A percentile compares a stretch with the other conserved stretches of the same genome.
phyloP scores from a whole-genome alignment of 2,888 invertebrate genomes.

The Phragmatobia fuliginosa region DNA sequence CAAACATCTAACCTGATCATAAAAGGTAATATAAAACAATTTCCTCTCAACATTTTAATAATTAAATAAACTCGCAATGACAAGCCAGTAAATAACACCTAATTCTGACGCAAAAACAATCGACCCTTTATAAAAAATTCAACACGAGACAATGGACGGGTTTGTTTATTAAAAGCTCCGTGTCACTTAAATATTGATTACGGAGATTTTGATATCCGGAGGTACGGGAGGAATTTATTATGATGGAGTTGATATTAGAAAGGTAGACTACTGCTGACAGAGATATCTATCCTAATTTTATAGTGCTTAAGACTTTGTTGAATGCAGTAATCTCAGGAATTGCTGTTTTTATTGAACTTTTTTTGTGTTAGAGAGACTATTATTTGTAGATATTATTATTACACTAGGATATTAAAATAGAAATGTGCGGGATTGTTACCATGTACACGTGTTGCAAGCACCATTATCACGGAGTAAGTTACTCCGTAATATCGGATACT shows the following conservation, averaged over 20 bases:
- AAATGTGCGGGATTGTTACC: too few species aligned
- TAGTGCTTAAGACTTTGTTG: too few species aligned
- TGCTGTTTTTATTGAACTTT: too few species aligned
- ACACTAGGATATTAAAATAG: too few species aligned
- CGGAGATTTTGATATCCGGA: constrained; percentile 51
- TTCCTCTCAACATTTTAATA: constrained; percentile 12
- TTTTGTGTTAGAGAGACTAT: too few species aligned
- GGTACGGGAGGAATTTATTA: background rate
- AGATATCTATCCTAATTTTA: background rate
- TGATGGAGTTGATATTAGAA: background rate
- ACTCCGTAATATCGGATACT: too few species aligned
- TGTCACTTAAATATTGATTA: constrained; percentile 59
- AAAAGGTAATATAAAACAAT: background rate
- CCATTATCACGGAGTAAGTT: too few species aligned
- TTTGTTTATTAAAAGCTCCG: constrained; percentile 33
- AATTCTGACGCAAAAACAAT: constrained; percentile 43
- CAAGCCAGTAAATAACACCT: constrained; percentile 37
- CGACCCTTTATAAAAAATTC: constrained; percentile 30
- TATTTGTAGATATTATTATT: too few species aligned
- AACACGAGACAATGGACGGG: constrained; percentile 33
- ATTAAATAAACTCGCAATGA: constrained; percentile 23
- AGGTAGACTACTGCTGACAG: background rate
- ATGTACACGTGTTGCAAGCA: too few species aligned
- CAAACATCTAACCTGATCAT: background rate
- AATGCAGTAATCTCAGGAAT: too few species aligned